Base-by-base conservation (phyloP, 1,140 invertebrate species). In the Lepeophtheirus salmonis region DNA sequence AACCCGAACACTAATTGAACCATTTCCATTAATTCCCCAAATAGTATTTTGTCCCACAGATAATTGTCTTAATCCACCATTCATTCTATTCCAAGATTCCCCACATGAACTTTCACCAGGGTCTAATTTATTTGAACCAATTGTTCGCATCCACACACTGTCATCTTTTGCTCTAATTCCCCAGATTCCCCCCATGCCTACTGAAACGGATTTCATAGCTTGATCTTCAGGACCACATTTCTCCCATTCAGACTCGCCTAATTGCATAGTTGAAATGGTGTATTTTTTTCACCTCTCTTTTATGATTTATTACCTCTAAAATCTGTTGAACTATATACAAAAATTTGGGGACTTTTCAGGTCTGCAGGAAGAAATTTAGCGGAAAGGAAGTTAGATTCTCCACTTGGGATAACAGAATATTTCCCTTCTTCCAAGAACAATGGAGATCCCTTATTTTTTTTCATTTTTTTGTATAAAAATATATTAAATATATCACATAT, bases 111-210 rank as follows among this genome's bases (percentile, higher is more conserved):
- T 6, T n/a, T 41, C 30, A 41, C n/a, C 30, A 6, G 30, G 30
- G n/a, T 6, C 6, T 41, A 41, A 41, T n/a, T 41, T 41, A 41
- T 56, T 49, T 49, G 26, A 58, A 3, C 62, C 62, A 56, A 61
- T 56, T 41, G 26, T 22, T 54, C 26, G 55, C n/a, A 48, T 25
- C 21, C 59, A 62, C 13, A 57, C 50, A 51, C 24, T 62, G 51
- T 66, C 56, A 48, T 23, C 53, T 25, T 52, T 50, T 10, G 14
- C 18, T 14, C 13, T 52, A 25, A 30, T 26, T n/a, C 3, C 24
- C 25, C 20, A 51, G 20, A 54, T 54, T n/a, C 52, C 52, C n/a
- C 18, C 52, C 52, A 16, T 23, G 52, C 52, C 52, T 20, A 54
- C 52, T 14, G 52, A 54, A 2, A 54, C 52, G 18, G 14, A 20